Base-by-base conservation (phyloP, 2,888 invertebrate species). In the Aplocera efformata region DNA sequence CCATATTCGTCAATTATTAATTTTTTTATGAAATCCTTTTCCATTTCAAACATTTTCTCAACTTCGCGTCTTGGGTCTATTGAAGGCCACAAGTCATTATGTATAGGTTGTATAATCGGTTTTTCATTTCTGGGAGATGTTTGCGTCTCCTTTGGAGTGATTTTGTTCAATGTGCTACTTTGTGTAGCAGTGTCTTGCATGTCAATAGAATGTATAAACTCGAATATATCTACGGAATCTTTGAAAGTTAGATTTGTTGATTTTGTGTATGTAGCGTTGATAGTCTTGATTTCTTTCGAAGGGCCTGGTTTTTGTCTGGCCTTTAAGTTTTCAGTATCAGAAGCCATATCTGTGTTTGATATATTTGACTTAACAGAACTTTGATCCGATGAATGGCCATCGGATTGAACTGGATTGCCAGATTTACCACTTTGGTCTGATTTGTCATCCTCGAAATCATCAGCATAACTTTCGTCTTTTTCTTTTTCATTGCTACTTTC, bases 391-490 rank as follows among this genome's bases (percentile, higher is more conserved):
- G 28, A 29, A 17, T 42, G 37, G 5, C 59, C 48, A 10, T 55
- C 44, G 13, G 36, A 29, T 10, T 11, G 23, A 5, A 33, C 25
- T 17, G 26, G 21, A 24, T 41, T 46, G 5, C 8, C 30, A 3
- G 37, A 43, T 10, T 51, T 48, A 26, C 37, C 52, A 8, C 69
- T 66, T n/a, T 50, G 50, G 20, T 74, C 71, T 2, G 80, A 72
- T 49, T 77, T 79, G n/a, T 81, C 81, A 32, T 79, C 82, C 56
- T 88, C 88, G 55, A 89, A 89, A 58, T 89, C 88, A 56, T 89
- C 88, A 32, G 56, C 77, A 50, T 88, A 88, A 39, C 79, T 86
- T 28, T 78, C 72, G 50, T 78, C 72, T 50, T 67, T 72, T 24
- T 59, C 66, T 9, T 58, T 56, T 23, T 53, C 65, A 11, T 52